Base-by-base conservation (phyloP, 2,113 vertebrate genomes). In the Rousettus leschenaultii region DNA sequence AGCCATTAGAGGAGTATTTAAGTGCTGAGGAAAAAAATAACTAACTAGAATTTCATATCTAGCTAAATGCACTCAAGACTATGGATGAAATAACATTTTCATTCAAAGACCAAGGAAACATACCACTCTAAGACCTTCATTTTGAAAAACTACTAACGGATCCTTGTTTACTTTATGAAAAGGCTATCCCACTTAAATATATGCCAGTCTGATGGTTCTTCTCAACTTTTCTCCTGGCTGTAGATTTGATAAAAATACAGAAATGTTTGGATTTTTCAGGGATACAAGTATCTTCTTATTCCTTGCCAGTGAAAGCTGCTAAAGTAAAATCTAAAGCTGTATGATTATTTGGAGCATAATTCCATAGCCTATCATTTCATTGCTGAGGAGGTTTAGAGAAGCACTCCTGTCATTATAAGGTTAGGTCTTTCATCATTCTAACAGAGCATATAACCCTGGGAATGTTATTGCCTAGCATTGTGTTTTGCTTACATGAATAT, bases 91-190 rank as follows among this genome's bases (percentile, higher is more conserved):
- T 68, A 82, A 83, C 28, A 59, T 88, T 75, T 86, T 63, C 48
- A 53, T 71, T 79, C 21, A 82, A 88, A 35, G 53, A 61, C 75
- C 61, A 12, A 43, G 22, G 70, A 82, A 87, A 75, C 4, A 61
- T 82, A 48, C 38, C 12, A 73, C 26, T 79, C 26, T 43, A 35
- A 66, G 59, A 75, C 28, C 19, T 24, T 83, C 59, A 48, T 75
- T 94, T 75, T 91, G 77, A 83, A 77, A 86, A 82, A 51, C 78
- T 74, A 82, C 68, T 82, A 68, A 94, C n/a, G 48, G n/a, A 83
- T 16, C 51, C 16, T 14, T 51, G 51, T 51, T 51, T 51, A 51
- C 48, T 51, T 51, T 51, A 16, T 51, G 16, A 43, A 61, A 80
- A 5, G 26, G 48, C 35, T 63, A 63, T 61, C 24, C 40, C 19